Conservation (phyloP, 2,797 vertebrate species). For the Rhinella marina region DNA sequence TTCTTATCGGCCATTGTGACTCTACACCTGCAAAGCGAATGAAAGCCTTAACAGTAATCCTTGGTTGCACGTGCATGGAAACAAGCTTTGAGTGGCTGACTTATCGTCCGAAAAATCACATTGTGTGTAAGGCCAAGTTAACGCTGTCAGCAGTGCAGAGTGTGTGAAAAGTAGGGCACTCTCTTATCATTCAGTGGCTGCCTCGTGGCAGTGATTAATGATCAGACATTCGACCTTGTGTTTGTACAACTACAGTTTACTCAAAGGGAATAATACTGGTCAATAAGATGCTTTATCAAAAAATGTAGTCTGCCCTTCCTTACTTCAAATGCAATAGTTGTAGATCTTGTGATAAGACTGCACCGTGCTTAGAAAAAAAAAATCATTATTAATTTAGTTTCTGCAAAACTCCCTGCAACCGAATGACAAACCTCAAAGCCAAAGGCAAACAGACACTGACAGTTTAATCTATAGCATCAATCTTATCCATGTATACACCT, state of each 20-base stretch:
- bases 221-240: slow-evolving; percentile 49
- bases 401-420: background rate
- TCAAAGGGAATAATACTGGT: slow-evolving; percentile 27
- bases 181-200: slow-evolving; percentile 13
- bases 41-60: background rate
- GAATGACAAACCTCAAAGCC: background rate
- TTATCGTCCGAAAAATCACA: background rate
- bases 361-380: background rate
- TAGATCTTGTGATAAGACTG: slow-evolving; percentile 1
- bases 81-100: background rate
- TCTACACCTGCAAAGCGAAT: background rate
- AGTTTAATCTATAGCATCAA: background rate
- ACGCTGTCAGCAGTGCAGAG: background rate
- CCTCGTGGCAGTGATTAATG: slow-evolving; percentile 45
- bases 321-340: background rate
- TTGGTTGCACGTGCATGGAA: background rate
- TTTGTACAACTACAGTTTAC: slow-evolving; percentile 42
- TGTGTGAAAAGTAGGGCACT: slow-evolving; percentile 6
- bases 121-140: background rate
- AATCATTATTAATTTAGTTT: slow-evolving; percentile 17
- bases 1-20: background rate
- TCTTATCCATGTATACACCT: too few species aligned
- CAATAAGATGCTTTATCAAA: slow-evolving; percentile 51
- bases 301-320: slow-evolving; percentile 20
- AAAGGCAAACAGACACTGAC: background rate